These are phyloP conservation scores for Pogona vitticeps DNA, from an alignment of 2,113 vertebrate genomes.

Conservation along the genomic window DNA sequence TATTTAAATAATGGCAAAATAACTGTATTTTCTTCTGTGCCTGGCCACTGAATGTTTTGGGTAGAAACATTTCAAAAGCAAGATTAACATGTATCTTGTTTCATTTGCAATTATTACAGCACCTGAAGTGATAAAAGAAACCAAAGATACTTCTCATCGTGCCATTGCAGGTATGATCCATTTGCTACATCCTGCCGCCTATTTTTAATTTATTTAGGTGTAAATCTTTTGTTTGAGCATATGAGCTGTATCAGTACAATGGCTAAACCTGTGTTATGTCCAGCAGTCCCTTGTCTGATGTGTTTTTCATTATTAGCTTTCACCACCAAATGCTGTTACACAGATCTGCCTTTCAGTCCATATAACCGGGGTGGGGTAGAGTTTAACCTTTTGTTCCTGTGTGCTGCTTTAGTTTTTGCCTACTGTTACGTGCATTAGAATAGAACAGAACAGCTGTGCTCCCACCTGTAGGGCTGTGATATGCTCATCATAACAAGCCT, in stretches of 20 bases:
- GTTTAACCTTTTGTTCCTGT: too few species aligned
- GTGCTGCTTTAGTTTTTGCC: too few species aligned
- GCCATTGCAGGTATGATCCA: neutral
- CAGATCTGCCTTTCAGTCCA: too few species aligned
- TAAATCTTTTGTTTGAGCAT: neutral
- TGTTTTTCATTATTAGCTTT: neutral
- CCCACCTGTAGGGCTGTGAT: neutral
- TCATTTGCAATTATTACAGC: slow-evolving; percentile 5
- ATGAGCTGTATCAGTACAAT: neutral
- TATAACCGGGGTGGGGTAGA: too few species aligned
- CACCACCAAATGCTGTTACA: neutral
- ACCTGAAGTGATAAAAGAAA: neutral
- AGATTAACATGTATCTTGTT: neutral
- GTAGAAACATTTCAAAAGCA: neutral
- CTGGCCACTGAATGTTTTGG: neutral
- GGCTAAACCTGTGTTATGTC: neutral
- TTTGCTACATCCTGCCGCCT: neutral
- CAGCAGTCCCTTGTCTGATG: neutral
- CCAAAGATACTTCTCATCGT: slow-evolving; percentile 4
- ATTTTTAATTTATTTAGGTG: neutral
- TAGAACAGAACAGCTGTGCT: too few species aligned
- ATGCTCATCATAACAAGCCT: neutral
- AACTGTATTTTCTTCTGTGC: neutral
- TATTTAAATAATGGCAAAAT: neutral
- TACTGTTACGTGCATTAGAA: too few species aligned